phyloP scores from a whole-genome alignment of 2,113 vertebrate genomes.

The Ammodytes dubius region DNA sequence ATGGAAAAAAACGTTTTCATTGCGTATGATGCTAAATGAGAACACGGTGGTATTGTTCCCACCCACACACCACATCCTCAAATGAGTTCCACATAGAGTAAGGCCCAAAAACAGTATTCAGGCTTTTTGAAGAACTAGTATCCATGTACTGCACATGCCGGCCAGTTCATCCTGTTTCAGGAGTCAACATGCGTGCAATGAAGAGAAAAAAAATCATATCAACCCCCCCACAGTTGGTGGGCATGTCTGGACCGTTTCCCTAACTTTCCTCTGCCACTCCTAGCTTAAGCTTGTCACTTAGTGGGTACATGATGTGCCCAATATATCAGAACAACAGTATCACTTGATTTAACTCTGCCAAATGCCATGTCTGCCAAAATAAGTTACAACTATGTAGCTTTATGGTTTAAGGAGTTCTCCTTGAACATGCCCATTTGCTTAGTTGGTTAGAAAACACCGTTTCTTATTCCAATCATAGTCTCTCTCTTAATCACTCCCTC shows the following conservation, averaged over 20 bases:
- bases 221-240: not conserved
- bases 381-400: not conserved
- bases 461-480: slow-evolving; percentile 16
- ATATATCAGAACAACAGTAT: not conserved
- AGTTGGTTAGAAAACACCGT: not conserved
- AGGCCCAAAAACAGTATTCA: not conserved
- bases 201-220: slow-evolving; percentile 12
- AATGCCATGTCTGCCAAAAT: not conserved
- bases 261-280: slow-evolving; percentile 40
- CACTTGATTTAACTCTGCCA: not conserved
- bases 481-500: slow-evolving; percentile 40
- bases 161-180: not conserved
- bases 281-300: not conserved
- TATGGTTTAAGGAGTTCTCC: not conserved
- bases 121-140: not conserved
- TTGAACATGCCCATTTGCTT: not conserved
- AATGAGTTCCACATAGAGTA: not conserved
- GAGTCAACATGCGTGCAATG: not conserved
- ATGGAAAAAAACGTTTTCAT: not conserved
- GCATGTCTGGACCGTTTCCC: slow-evolving; percentile 24
- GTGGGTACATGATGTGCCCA: not conserved
- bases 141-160: not conserved
- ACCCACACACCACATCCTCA: slow-evolving; percentile 31
- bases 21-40: too few relatives aligned
- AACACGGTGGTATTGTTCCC: not conserved